Conservation (phyloP, 92 coral and sea anemone genomes). For the Zoanthus sansibaricus region DNA sequence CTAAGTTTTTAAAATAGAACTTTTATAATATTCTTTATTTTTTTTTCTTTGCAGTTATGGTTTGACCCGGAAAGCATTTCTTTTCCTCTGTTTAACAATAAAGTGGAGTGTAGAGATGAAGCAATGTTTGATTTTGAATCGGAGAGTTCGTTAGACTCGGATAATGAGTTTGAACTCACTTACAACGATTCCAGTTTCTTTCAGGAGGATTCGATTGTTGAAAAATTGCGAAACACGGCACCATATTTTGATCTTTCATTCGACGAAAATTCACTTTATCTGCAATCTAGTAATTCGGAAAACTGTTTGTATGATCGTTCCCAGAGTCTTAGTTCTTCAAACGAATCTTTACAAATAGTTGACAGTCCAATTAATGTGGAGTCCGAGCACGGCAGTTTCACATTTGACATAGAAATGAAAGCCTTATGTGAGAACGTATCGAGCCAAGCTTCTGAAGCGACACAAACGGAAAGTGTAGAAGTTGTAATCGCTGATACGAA, state of each 20-base stretch:
- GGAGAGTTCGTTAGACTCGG: conserved; percentile 92
- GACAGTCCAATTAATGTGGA: conserved; percentile 44
- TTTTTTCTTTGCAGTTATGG: conserved; percentile 73
- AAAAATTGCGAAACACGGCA: conserved; percentile 76
- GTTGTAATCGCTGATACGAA: conserved; percentile 55
- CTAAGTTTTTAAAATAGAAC: background rate
- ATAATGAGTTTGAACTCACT: conserved; percentile 75
- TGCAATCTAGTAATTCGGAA: conserved; percentile 70
- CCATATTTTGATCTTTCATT: conserved; percentile 76
- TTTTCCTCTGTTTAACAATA: conserved; percentile 66
- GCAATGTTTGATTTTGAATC: conserved; percentile 84
- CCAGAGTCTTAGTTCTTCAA: conserved; percentile 37
- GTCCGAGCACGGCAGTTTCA: conserved; percentile 19
- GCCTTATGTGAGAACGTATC: conserved; percentile 53
- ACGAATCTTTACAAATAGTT: conserved; percentile 47
- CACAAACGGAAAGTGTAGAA: conserved; percentile 81
- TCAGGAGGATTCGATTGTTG: conserved; percentile 80
- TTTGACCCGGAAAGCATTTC: conserved; percentile 80
- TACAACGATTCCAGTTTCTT: conserved; percentile 85
- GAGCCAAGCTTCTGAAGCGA: conserved; percentile 79
- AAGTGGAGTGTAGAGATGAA: conserved; percentile 74
- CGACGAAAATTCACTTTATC: conserved; percentile 67
- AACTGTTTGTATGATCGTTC: conserved; percentile 34
- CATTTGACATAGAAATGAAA: conserved; percentile 81
- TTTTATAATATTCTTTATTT: background rate